These are phyloP conservation scores for Triplophysa dalaica DNA, from an alignment of 2,113 vertebrate species.

Conservation along the genomic window DNA sequence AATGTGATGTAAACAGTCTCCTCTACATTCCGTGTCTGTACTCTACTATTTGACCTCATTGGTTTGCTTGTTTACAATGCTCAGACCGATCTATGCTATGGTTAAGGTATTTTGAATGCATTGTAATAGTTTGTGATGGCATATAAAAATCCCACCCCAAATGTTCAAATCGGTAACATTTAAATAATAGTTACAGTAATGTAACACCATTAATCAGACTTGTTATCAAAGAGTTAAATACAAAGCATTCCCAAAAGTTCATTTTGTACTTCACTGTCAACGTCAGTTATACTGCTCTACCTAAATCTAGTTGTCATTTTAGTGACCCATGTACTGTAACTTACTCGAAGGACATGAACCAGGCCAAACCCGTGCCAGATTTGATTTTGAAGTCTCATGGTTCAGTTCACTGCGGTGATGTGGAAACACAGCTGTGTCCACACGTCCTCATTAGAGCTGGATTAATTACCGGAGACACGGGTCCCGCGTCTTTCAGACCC, in stretches of 20 bases:
- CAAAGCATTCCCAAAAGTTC: not conserved
- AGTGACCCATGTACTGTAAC: not conserved
- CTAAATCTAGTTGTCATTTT: not conserved
- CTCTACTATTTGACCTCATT: not conserved
- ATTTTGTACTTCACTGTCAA: not conserved
- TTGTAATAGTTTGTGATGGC: too few species aligned
- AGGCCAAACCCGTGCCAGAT: not conserved
- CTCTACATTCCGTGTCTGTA: not conserved
- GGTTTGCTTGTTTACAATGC: not conserved
- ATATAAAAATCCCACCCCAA: too few species aligned
- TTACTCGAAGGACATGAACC: not conserved
- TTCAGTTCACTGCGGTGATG: conserved; percentile 33
- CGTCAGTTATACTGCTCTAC: not conserved
- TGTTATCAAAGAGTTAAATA: not conserved
- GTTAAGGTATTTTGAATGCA: too few species aligned
- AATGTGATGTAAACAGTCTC: not conserved
- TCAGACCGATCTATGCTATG: too few species aligned
- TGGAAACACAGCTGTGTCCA: conserved; percentile 54
- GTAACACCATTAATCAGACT: not conserved
- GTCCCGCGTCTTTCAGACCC: conserved; percentile 34
- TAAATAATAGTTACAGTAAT: too few species aligned
- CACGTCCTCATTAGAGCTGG: conserved; percentile 54
- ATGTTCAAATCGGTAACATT: too few species aligned
- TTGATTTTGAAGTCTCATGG: not conserved
- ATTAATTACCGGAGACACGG: conserved; percentile 54